Base-by-base conservation (phyloP, 2,797 vertebrate species). In the Lepus townsendii region DNA sequence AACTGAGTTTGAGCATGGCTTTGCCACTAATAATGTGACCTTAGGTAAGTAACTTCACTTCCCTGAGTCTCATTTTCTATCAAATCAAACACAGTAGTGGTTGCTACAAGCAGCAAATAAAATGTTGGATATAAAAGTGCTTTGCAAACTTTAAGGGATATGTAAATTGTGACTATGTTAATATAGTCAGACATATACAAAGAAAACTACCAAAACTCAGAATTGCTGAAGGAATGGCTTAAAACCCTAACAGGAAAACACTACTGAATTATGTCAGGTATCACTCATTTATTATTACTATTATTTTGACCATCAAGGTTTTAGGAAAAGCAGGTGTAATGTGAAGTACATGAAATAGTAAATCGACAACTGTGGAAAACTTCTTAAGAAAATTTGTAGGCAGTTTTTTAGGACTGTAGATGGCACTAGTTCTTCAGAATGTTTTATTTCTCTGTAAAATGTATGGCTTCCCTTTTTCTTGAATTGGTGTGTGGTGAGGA, bases 381-480 rank as follows among this genome's bases (percentile, higher is more conserved):
- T 38, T 89, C 78, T 82, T 20, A 84, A 84, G 57, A 90, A 87
- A 90, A 47, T 26, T 47, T 86, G 30, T 76, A 78, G 93, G 20
- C 63, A 94, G 60, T 42, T 93, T 94, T 94, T 94, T 68, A 94
- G 69, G 83, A 93, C 95, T 97, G 82, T 92, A 96, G 95, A 83
- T 96, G 96, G 95, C 94, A 88, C 90, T 92, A 93, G 96, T 88
- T 95, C 94, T 96, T 97, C 83, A 90, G 26, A 93, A 90, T 85
- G n/a, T 42, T 30, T 94, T 17, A 60, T 82, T 94, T 77, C 52
- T 88, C 73, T 92, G 22, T 93, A 79, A 97, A 95, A 93, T 87
- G 27, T 50, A 77, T 80, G 42, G 52, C 38, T 90, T 93, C 72
- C 62, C 17, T 66, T 92, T 92, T 94, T 72, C 88, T 94, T 88